Evolutionary conservation across 2,797 vertebrate genomes (phyloP).

Genomic region (Triplophysa yarkandensis): DNA sequence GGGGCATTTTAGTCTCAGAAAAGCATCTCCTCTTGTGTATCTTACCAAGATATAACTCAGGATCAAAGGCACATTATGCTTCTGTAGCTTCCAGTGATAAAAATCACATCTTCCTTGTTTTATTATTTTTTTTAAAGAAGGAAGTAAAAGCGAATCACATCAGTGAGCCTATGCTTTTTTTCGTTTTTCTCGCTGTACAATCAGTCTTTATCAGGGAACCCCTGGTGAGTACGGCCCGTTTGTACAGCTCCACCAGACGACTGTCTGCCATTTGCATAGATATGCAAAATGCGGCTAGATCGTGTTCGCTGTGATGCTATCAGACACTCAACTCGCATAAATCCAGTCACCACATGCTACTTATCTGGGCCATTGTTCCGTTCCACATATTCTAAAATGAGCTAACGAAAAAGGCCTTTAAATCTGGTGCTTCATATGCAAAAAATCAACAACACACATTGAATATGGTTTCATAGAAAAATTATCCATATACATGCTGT

Average conservation of each 20-base stretch:
- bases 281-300: constrained; percentile 57
- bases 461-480: not conserved
- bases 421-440: constrained; percentile 48
- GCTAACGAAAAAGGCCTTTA: constrained; percentile 16
- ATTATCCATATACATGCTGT: constrained; percentile 14
- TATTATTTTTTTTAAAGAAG: constrained; percentile 8
- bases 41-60: constrained; percentile 56
- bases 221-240: constrained; percentile 52
- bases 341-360: constrained; percentile 45
- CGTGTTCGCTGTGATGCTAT: constrained; percentile 53
- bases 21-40: constrained; percentile 2
- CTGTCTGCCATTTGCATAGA: constrained; percentile 60
- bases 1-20: constrained; percentile 4
- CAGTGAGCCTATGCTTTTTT: constrained; percentile 16
- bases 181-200: constrained; percentile 46
- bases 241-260: constrained; percentile 54
- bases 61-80: constrained; percentile 61
- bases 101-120: constrained; percentile 57
- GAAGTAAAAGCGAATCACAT: constrained; percentile 49
- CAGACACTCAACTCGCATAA: constrained; percentile 32
- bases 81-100: constrained; percentile 60
- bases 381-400: constrained; percentile 17
- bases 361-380: constrained; percentile 51
- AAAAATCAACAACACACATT: constrained; percentile 34
- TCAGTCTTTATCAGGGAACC: constrained; percentile 58